A percentile compares a stretch with the other conserved stretches of the same genome.
phyloP scores from a whole-genome alignment of 2,888 invertebrate species.

The Lycophotia porphyrea region DNA sequence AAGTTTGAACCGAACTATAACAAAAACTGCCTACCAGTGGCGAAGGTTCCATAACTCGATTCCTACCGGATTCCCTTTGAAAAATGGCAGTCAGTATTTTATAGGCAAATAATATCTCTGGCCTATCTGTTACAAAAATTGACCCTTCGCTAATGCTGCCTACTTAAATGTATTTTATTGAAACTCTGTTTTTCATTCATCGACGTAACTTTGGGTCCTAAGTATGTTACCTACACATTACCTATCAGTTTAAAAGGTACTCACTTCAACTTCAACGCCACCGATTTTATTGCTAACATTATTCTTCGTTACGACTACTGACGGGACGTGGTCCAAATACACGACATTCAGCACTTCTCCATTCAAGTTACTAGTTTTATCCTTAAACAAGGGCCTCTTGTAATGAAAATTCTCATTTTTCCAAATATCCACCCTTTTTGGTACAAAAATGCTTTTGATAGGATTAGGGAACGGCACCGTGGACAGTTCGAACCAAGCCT shows the following conservation, averaged over 20 bases:
- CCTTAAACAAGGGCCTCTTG: slow-evolving; percentile 86
- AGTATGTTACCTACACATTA: background rate
- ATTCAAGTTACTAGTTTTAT: slow-evolving; percentile 91
- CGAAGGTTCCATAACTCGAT: too few relatives aligned
- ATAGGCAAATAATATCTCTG: too few relatives aligned
- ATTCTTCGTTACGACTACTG: slow-evolving; percentile 86
- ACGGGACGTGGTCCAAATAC: slow-evolving; percentile 92
- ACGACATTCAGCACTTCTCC: slow-evolving; percentile 91
- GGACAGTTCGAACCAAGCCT: slow-evolving; percentile 92
- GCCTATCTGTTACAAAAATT: too few relatives aligned
- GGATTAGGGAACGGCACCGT: slow-evolving; percentile 94
- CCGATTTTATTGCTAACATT: slow-evolving; percentile 84
- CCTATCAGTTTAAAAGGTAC: slow-evolving; percentile 21
- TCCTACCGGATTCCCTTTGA: too few relatives aligned
- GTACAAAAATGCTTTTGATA: slow-evolving; percentile 87
- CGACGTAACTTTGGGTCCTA: background rate
- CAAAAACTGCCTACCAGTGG: too few relatives aligned
- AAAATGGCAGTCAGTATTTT: too few relatives aligned
- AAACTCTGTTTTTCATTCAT: background rate
- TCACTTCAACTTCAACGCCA: slow-evolving; percentile 93
- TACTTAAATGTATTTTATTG: background rate
- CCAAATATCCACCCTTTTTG: slow-evolving; percentile 93
- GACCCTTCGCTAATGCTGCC: too few relatives aligned
- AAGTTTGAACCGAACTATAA: too few relatives aligned
- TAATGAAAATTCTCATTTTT: slow-evolving; percentile 90